Conservation (phyloP, 1,140 invertebrate species). For the Mylabris phalerata region DNA sequence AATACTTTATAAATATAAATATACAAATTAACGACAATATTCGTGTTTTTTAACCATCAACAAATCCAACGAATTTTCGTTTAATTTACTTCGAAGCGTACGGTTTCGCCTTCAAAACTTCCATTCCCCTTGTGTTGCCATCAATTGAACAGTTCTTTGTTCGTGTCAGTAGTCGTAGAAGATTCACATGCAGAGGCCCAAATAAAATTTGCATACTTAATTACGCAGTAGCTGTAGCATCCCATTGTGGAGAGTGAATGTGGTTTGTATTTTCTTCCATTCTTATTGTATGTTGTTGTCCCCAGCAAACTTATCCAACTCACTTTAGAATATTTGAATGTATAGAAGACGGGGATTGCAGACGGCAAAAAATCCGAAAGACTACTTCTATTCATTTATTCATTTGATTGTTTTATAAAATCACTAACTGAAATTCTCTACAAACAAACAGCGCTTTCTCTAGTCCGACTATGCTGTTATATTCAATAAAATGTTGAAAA, state of each 20-base stretch:
- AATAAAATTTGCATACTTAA: constrained; percentile 31
- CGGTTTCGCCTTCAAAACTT: constrained; percentile 4
- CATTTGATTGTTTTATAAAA: neutral
- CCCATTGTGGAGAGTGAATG: constrained; percentile 11
- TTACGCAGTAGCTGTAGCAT: constrained; percentile 20
- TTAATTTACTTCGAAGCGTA: constrained; percentile 15
- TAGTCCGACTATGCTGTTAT: no score
- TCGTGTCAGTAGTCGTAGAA: constrained; percentile 3
- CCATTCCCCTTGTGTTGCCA: constrained; percentile 10
- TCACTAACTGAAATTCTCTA: no score
- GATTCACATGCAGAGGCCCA: constrained; percentile 27
- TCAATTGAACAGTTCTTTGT: constrained; percentile 26
- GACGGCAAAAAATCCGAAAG: constrained; percentile 12
- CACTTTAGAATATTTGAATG: constrained; percentile 6
- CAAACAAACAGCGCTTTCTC: no score
- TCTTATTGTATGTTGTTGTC: constrained; percentile 6
- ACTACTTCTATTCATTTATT: constrained; percentile 15
- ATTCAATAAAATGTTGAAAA: no score
- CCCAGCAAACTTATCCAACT: neutral
- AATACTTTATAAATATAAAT: no score
- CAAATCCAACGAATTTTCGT: neutral
- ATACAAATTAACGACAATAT: no score
- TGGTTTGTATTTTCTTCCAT: constrained; percentile 14
- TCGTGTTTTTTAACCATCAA: no score
- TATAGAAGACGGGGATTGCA: neutral